These are phyloP conservation scores for Drosophila lowei DNA, from an alignment of 1,140 invertebrate genomes.

Conservation along the genomic window DNA sequence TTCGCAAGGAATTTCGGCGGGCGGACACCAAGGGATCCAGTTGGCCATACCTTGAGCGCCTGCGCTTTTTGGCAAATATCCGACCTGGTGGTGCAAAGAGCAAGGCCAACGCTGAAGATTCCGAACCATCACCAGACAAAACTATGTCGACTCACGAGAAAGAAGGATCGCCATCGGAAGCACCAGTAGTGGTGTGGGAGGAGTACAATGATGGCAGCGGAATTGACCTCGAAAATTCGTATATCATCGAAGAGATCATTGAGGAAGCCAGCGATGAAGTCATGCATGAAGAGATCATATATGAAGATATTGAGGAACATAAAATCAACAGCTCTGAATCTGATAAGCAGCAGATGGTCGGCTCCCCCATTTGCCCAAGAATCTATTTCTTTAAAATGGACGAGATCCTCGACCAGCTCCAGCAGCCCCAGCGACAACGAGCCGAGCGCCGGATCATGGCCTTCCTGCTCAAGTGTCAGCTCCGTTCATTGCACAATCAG, in stretches of 20 bases:
- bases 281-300: conserved; percentile 63
- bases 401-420: conserved; percentile 44
- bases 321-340: background rate
- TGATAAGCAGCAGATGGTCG: too few species aligned
- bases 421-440: conserved; percentile 17
- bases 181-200: conserved; percentile 41
- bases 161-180: background rate
- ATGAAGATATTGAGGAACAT: conserved; percentile 40
- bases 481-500: conserved; percentile 57
- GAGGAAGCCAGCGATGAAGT: conserved; percentile 44
- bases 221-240: conserved; percentile 33
- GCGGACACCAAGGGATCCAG: conserved; percentile 55
- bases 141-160: too few species aligned
- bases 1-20: conserved; percentile 62
- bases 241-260: conserved; percentile 64
- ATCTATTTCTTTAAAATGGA: conserved; percentile 55
- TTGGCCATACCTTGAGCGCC: conserved; percentile 72
- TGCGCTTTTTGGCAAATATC: conserved; percentile 51
- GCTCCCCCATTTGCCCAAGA: background rate
- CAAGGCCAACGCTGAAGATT: conserved; percentile 15
- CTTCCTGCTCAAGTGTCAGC: conserved; percentile 72
- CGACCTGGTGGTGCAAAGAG: conserved; percentile 6
- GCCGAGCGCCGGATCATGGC: conserved; percentile 69
- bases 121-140: background rate
- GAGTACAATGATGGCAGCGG: conserved; percentile 44